Percentiles rank a stretch among this genome's conserved stretches.
Conservation (phyloP, 1,140 invertebrate genomes). For the Drosophila miranda region DNA sequence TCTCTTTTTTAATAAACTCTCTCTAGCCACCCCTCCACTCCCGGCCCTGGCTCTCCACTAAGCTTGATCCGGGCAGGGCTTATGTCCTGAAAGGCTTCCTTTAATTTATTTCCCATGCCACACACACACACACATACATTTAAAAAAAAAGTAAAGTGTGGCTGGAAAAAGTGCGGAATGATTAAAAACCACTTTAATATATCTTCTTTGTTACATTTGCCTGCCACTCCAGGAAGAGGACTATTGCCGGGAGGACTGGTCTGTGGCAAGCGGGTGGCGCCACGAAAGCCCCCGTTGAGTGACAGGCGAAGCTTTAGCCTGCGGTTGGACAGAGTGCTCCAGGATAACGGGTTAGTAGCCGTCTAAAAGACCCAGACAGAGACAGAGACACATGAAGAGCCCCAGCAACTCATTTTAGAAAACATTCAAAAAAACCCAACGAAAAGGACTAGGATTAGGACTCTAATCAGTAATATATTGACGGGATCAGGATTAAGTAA, state of each 20-base stretch:
- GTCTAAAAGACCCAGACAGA: background rate
- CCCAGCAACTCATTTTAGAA: too few species aligned
- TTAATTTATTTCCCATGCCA: constrained; percentile 67
- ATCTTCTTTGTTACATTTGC: constrained; percentile 60
- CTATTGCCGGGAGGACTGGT: constrained; percentile 16
- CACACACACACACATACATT: background rate
- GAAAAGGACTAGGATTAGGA: background rate
- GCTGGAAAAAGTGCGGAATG: constrained; percentile 46
- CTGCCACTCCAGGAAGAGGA: background rate
- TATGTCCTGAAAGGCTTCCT: constrained; percentile 43
- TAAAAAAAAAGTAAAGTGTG: too few species aligned
- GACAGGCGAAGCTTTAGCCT: constrained; percentile 10
- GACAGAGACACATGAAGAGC: background rate
- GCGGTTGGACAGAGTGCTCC: background rate
- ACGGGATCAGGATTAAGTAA: constrained; percentile 6
- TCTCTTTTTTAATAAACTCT: constrained; percentile 75
- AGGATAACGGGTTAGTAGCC: background rate
- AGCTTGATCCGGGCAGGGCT: constrained; percentile 29
- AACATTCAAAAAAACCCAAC: too few species aligned
- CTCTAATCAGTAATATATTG: background rate
- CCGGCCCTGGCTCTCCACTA: constrained; percentile 6
- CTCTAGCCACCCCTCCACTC: too few species aligned
- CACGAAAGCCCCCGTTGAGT: constrained; percentile 20
- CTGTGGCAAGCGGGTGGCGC: background rate
- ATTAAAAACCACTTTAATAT: constrained; percentile 78